A percentile compares a stretch with the other conserved stretches of the same genome.
Evolutionary conservation across 2,888 invertebrate species (phyloP).

Genomic region (Dorcus parallelipipedus): DNA sequence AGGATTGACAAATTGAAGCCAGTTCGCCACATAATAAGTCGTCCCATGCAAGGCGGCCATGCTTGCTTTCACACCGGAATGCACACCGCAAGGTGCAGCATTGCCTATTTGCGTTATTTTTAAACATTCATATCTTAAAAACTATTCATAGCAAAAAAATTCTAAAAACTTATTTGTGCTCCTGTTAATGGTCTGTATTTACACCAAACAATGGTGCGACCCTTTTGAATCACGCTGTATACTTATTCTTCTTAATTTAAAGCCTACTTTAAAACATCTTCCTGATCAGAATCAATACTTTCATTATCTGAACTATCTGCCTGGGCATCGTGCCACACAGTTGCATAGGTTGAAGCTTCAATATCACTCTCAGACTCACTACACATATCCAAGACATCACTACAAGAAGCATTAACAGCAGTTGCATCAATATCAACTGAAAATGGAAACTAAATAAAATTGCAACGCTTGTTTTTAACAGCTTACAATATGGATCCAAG

Average conservation of each 20-base stretch:
- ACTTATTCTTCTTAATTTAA: background rate
- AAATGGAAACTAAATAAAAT: constrained; percentile 19
- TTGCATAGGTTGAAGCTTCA: constrained; percentile 60
- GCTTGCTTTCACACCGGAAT: too few relatives aligned
- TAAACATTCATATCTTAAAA: too few relatives aligned
- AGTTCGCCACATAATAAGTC: too few relatives aligned
- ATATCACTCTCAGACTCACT: constrained; percentile 73
- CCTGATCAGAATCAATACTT: constrained; percentile 72
- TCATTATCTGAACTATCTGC: constrained; percentile 74
- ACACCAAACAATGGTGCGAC: too few relatives aligned
- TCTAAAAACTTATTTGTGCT: too few relatives aligned
- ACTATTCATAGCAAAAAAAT: too few relatives aligned
- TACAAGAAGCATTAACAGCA: constrained; percentile 53
- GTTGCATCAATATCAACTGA: constrained; percentile 55
- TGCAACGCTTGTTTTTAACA: background rate
- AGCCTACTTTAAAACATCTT: constrained; percentile 70
- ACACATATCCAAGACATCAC: constrained; percentile 64
- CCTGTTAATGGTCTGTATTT: too few relatives aligned
- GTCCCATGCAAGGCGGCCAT: too few relatives aligned
- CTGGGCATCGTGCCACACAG: constrained; percentile 62
- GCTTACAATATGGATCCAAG: constrained; percentile 61
- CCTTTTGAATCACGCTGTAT: too few relatives aligned
- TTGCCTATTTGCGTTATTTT: too few relatives aligned
- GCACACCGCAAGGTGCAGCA: too few relatives aligned
- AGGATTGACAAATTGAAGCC: too few relatives aligned